phyloP scores from a whole-genome alignment of 2,797 vertebrate genomes.

The Spinus olivaceus region DNA sequence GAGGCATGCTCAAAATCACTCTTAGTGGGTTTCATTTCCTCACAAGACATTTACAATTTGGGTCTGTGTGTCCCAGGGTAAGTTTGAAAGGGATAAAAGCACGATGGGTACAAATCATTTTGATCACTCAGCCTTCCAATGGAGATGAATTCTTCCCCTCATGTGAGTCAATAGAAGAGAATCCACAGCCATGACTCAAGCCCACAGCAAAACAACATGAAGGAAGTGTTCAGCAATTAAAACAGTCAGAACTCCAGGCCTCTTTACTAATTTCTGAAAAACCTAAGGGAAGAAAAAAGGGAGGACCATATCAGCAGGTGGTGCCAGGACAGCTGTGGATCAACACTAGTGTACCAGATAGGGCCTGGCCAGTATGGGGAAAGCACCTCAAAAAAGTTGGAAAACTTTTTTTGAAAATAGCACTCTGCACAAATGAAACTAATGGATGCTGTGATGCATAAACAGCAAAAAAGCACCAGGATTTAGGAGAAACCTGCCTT shows the following conservation, averaged over 20 bases:
- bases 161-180: background rate
- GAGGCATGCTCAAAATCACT: background rate
- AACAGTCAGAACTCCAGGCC: background rate
- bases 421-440: background rate
- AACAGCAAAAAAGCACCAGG: background rate
- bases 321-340: background rate
- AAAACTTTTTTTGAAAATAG: background rate
- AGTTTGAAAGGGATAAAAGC: background rate
- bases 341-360: background rate
- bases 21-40: background rate
- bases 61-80: background rate
- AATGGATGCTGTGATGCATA: background rate
- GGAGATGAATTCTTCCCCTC: background rate
- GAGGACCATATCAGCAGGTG: background rate
- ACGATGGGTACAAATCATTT: background rate
- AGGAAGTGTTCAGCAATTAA: background rate
- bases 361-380: background rate
- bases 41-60: background rate
- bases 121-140: background rate
- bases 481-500: background rate
- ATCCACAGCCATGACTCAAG: background rate
- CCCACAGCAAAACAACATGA: background rate
- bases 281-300: background rate
- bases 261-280: background rate
- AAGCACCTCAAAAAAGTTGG: background rate